Base-by-base conservation (phyloP, 2,797 vertebrate genomes). In the Sparus aurata region DNA sequence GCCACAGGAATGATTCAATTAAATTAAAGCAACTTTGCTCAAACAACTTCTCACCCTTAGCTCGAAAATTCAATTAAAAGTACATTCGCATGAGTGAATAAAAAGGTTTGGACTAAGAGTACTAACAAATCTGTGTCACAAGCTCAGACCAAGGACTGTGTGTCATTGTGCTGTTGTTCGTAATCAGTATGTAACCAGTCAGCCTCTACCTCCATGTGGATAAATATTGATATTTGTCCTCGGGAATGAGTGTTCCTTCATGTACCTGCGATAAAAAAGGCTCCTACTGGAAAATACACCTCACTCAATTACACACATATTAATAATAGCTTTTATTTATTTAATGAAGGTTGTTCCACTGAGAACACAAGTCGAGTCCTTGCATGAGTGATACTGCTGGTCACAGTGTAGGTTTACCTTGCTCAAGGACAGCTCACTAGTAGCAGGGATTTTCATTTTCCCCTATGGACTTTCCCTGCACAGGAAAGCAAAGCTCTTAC, bases 141-240 rank as follows among this genome's bases (percentile, higher is more conserved):
- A 63, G 72, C 46, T 67, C 62, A 54, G 30, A 23, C 41, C 71
- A 77, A 84, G 73, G 86, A 83, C 76, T 72, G 41, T 59, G 34
- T 53, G 72, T 80, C 69, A 84, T 81, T 82, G 79, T 71, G 41
- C 68, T 1, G 61, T 17, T 73, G 50, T 78, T 70, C 9, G 0
- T 79, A 63, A 87, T 84, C 75, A 75, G 64, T 16, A 13, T 12
- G 64, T 54, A 54, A 9, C 64, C 12, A 57, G 43, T 70, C 63
- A 30, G 47, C 64, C 74, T 60, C 47, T 74, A 74, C 54, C 75
- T 70, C 15, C 41, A 12, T 34, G 38, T 55, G 47, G 52, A 73
- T 34, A 17, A 68, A 68, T 74, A 80, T 68, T 83, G 77, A 88
- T 87, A 87, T 93, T 85, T 54, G n/a, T 22, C 10, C 61, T 34